phyloP scores from a whole-genome alignment of 2,888 invertebrate genomes.

The Heliconius cydno region DNA sequence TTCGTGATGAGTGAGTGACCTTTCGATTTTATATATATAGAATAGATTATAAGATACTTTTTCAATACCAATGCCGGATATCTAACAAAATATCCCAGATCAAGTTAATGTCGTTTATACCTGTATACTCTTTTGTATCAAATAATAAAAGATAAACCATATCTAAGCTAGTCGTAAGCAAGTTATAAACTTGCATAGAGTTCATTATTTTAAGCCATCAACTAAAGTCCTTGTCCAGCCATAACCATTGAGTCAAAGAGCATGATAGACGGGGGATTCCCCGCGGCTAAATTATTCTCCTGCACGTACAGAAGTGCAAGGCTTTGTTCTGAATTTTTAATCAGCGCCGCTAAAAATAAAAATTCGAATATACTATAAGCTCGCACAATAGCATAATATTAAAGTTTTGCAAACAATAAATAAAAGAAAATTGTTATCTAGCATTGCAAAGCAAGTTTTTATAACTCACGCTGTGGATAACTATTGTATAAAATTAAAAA shows the following conservation, averaged over 20 bases:
- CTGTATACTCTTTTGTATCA: not conserved
- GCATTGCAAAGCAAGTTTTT: conserved; percentile 33
- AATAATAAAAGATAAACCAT: not conserved
- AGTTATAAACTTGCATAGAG: conserved; percentile 31
- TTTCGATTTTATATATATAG: too few species aligned
- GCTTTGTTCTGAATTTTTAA: conserved; percentile 79
- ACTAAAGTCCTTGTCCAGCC: conserved; percentile 57
- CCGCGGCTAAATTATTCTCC: conserved; percentile 74
- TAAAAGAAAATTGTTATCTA: conserved; percentile 40
- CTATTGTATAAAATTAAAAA: not conserved
- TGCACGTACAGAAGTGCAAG: conserved; percentile 71
- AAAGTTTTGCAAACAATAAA: conserved; percentile 45
- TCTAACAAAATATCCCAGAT: too few species aligned
- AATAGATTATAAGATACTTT: too few species aligned
- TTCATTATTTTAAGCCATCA: conserved; percentile 53
- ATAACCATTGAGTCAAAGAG: conserved; percentile 67
- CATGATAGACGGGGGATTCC: conserved; percentile 70
- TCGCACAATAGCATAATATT: conserved; percentile 45
- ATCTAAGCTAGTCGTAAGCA: not conserved
- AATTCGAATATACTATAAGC: conserved; percentile 44
- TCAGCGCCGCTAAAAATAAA: conserved; percentile 56
- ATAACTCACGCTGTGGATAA: not conserved
- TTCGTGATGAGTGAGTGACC: too few species aligned
- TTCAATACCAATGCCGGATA: too few species aligned
- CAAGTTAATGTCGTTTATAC: too few species aligned